phyloP scores from a whole-genome alignment of 2,797 vertebrate genomes.

The Poliocrania exsul region DNA sequence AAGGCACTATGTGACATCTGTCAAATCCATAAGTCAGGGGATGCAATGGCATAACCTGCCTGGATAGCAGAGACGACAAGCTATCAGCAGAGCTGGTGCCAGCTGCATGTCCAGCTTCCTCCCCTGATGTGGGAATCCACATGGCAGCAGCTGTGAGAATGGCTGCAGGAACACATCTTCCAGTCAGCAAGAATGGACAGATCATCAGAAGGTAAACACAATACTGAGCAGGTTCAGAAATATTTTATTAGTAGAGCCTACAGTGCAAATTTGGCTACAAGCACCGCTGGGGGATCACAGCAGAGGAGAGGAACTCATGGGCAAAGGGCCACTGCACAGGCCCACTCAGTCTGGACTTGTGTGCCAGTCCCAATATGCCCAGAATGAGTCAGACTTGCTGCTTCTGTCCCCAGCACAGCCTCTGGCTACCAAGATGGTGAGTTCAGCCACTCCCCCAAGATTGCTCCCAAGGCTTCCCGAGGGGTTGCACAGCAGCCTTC shows the following conservation, averaged over 20 bases:
- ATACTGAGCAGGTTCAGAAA: not conserved
- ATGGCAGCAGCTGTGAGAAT: not conserved
- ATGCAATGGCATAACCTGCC: not conserved
- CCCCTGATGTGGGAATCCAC: not conserved
- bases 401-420: not conserved
- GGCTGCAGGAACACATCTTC: not conserved
- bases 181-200: not conserved
- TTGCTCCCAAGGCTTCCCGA: not conserved
- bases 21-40: not conserved
- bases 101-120: not conserved
- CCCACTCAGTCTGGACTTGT: accelerated
- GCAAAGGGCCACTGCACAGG: not conserved
- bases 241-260: not conserved
- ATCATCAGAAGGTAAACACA: not conserved
- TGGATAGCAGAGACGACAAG: not conserved
- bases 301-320: not conserved
- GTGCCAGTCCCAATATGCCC: not conserved
- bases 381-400: not conserved
- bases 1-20: not conserved
- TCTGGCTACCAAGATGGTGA: not conserved
- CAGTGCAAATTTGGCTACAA: not conserved
- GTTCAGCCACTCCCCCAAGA: not conserved
- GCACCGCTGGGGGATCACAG: not conserved
- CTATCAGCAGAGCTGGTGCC: not conserved
- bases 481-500: not conserved